Base-by-base conservation (phyloP, 2,888 invertebrate species). In the Brachyptera putata region DNA sequence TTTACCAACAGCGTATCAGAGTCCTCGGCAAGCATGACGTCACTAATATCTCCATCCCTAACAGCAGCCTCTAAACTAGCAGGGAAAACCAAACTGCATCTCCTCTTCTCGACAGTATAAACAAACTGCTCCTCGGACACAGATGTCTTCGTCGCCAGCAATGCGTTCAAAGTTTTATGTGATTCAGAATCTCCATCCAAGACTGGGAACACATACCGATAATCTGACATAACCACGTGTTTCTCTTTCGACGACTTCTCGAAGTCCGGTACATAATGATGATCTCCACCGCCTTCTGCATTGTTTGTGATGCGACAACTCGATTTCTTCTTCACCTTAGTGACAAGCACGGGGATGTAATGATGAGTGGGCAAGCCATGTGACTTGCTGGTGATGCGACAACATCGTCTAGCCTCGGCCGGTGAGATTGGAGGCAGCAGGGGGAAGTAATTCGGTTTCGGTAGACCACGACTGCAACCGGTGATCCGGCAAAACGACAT, bases 401-500 rank as follows among this genome's bases (percentile, higher is more conserved):
- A 88, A 72, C 86, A 84, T 63, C 89, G 80, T 69, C 86, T 84
- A 1, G 90, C 90, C 71, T 90, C 89, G n/a, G 87, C 88, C 13
- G 90, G 89, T 53, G 89, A 88, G 63, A 90, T 85, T 2, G 90
- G 89, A 48, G 88, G 87, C 66, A 90, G 78, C 56, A 91, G 78
- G 18, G 91, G 90, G 70, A 90, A 86, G 72, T 89, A 91, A 74
- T 90, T 88, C 57, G 89, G 89, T 71, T 89, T 85, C 57, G 89
- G 90, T 70, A 90, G 81, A 69, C 87, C 85, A 68, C 86, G 82
- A 74, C 88, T 87, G 73, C 84, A 84, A 69, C 89, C 87, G 62
- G 90, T 91, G 68, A 90, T 89, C 74, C 89, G 84, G 75, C 90
- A 91, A 74, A 84, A 87, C 70, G 87, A 86, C 82, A 87, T 84